Evolutionary conservation across 2,113 vertebrate species (phyloP).

Genomic region (Hippocampus mohnikei): DNA sequence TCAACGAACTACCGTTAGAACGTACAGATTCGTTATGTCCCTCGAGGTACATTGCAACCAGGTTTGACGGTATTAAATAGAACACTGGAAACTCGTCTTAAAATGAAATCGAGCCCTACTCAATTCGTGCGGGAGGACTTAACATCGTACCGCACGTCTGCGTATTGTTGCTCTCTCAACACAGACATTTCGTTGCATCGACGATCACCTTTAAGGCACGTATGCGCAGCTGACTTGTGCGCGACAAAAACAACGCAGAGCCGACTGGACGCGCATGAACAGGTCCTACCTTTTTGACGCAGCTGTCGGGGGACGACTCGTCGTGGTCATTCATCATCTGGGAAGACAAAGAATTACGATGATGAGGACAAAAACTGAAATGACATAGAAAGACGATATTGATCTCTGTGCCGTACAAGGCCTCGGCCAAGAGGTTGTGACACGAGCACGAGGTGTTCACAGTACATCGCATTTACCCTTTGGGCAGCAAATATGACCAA

Average conservation of each 20-base stretch:
- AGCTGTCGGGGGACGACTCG: slow-evolving; percentile 81
- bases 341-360: slow-evolving; percentile 37
- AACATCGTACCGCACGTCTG: too few relatives aligned
- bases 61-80: too few relatives aligned
- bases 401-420: slow-evolving; percentile 16
- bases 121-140: background rate
- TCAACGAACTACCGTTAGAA: too few relatives aligned
- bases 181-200: background rate
- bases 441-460: slow-evolving; percentile 39
- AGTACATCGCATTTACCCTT: slow-evolving; percentile 54
- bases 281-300: slow-evolving; percentile 87
- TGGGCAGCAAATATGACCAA: slow-evolving; percentile 51
- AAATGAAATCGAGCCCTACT: background rate
- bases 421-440: slow-evolving; percentile 16
- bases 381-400: slow-evolving; percentile 23
- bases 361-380: slow-evolving; percentile 4
- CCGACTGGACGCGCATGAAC: background rate
- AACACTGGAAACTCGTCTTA: background rate
- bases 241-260: background rate
- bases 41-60: too few relatives aligned
- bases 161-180: background rate
- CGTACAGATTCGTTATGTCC: too few relatives aligned
- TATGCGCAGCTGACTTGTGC: background rate
- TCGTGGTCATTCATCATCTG: slow-evolving; percentile 88
- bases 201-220: background rate